Base-by-base conservation (phyloP, 2,113 vertebrate species). In the Helogale parvula region DNA sequence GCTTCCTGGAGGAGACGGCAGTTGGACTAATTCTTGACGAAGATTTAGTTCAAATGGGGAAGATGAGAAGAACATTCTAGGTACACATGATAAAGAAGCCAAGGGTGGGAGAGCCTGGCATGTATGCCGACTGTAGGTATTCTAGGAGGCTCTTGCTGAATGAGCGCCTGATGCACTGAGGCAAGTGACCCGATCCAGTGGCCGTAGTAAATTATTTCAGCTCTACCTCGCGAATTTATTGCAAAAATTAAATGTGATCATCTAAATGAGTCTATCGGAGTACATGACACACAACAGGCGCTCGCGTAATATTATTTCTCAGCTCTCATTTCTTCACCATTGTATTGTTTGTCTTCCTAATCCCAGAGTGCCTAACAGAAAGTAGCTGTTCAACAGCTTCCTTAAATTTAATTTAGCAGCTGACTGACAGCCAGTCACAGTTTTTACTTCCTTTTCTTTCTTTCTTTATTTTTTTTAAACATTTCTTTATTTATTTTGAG, bases 371-470 rank as follows among this genome's bases (percentile, higher is more conserved):
- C 50, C 50, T 71, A 16, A 15, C 2, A 95, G 50, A 68, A 94
- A 97, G 52, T 54, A 96, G 45, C 19, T 88, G 3, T 63, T 93
- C 54, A 72, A 15, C 52, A 27, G 66, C 72, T 69, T n/a, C 29
- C 45, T 65, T 31, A 16, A 71, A 63, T 96, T 52, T 72, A 50
- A 74, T 50, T 71, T 25, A 66, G 7, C 60, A 5, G 1, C 60
- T 68, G 45, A 45, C 45, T 74, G 45, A 14, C 21, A 31, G 6
- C 5, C 2, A 57, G 54, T 31, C 17, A n/a, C 8, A n/a, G 35
- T 50, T 89, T 89, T 92, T 38, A 66, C 41, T 82, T 93, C 57
- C 19, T 74, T 82, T 80, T 90, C 21, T 63, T 69, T 19, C 33
- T 50, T 60, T 7, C 23, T 57, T 57, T 54, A 2, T 15, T 15